Conservation (phyloP, 2,888 invertebrate genomes). For the Aphidoletes aphidimyza region DNA sequence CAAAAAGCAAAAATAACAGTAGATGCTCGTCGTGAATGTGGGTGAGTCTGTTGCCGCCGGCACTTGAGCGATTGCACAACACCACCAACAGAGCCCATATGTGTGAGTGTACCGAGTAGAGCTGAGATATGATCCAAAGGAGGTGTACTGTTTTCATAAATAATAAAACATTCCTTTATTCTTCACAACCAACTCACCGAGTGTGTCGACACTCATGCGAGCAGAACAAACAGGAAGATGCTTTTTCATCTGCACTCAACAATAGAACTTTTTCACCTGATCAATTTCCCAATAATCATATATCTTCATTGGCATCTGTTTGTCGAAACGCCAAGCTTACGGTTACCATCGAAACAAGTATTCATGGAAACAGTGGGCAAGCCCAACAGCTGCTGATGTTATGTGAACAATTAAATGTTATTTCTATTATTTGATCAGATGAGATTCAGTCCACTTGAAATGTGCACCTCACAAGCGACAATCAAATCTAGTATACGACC, state of each 20-base stretch:
- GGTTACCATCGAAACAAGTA: neutral
- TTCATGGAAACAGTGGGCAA: neutral
- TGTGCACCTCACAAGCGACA: neutral
- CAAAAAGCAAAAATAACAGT: neutral
- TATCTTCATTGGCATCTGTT: conserved; percentile 34
- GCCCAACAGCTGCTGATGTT: neutral
- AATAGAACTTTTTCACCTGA: conserved; percentile 46
- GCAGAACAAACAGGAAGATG: neutral
- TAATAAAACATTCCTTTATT: conserved; percentile 5
- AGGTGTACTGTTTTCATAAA: neutral
- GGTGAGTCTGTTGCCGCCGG: neutral
- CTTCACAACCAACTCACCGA: neutral
- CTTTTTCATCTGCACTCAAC: neutral
- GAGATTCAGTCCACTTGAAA: neutral
- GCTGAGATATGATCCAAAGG: neutral
- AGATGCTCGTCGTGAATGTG: neutral
- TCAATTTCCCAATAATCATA: conserved; percentile 38
- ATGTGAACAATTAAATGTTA: neutral
- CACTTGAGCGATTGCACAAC: neutral
- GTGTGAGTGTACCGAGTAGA: neutral
- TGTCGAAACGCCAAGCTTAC: neutral
- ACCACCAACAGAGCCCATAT: neutral
- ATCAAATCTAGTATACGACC: neutral
- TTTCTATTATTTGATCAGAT: conserved; percentile 19
- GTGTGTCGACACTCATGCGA: neutral